These are phyloP conservation scores for Bungarus multicinctus DNA, from an alignment of 2,113 vertebrate genomes.

Conservation along the genomic window DNA sequence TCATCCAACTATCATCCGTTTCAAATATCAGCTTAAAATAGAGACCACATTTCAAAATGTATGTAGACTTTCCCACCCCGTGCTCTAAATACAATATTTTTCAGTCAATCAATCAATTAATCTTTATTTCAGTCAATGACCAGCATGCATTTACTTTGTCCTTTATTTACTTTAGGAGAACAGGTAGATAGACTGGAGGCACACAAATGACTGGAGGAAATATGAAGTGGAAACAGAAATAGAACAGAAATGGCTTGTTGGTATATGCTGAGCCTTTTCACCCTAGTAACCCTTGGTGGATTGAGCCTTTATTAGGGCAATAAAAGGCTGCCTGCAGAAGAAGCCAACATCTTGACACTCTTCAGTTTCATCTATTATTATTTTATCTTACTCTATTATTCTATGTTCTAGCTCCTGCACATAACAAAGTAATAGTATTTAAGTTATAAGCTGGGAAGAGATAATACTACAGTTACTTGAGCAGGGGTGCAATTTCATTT, in stretches of 20 bases:
- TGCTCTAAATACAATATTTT: background rate
- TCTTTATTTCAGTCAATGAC: background rate
- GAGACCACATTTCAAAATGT: background rate
- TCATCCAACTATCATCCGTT: background rate
- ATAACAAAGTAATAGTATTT: background rate
- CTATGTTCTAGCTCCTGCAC: background rate
- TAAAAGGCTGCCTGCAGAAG: background rate
- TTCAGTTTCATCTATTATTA: background rate
- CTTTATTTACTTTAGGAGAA: background rate
- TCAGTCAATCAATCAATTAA: background rate
- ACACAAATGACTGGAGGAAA: background rate
- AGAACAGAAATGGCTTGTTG: background rate
- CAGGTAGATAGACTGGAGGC: background rate
- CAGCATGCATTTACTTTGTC: background rate
- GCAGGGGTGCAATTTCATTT: background rate
- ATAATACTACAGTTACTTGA: background rate
- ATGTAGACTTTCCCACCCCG: background rate
- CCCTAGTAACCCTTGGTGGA: background rate
- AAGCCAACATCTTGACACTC: background rate
- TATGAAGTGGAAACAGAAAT: background rate
- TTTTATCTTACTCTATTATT: background rate
- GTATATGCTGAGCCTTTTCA: background rate
- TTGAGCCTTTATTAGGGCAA: background rate
- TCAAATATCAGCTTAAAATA: background rate
- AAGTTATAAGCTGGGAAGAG: background rate